Base-by-base conservation (phyloP, 2,113 vertebrate genomes). In the Thalassarche chlororhynchos region DNA sequence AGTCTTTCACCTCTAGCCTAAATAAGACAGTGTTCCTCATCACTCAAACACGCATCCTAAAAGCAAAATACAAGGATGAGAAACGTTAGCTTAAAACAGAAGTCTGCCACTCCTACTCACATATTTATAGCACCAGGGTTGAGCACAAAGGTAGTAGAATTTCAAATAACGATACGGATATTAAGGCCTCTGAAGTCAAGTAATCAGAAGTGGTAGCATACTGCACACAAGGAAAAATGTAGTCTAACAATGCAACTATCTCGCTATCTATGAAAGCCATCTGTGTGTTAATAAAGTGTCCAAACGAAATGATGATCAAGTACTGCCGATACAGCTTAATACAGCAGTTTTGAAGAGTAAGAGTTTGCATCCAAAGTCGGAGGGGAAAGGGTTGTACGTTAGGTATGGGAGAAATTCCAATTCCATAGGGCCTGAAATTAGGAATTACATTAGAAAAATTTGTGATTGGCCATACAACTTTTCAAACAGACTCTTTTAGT, bases 51-150 rank as follows among this genome's bases (percentile, higher is more conserved):
- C 29, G 58, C n/a, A 79, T 46, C 42, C 71, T 44, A 70, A 80
- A 90, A 96, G 68, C 38, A 90, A 94, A 96, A 85, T 36, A 93
- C 60, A 91, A 80, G 78, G 75, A 90, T 79, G 18, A 94, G 18
- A 95, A 91, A 86, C n/a, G 46, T 40, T 64, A 79, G 42, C 79
- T 89, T 77, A 28, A 65, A 84, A 66, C 91, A 95, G 84, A 93
- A 96, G 93, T 93, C 95, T 96, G 89, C 85, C 94, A 94, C 94
- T 94, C 91, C 96, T 88, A 93, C 96, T 86, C 96, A 92, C 36
- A 21, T 72, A 96, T 87, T 96, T 96, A 93, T 94, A 96, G 89
- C 70, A 62, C 9, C 46, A 91, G 64, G 60, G 66, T 58, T 96
- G 93, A 96, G 78, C 58, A 87, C 40, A 84, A 92, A 52, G 51